phyloP scores from a whole-genome alignment of 2,888 invertebrate genomes.

The Limnephilus marmoratus region DNA sequence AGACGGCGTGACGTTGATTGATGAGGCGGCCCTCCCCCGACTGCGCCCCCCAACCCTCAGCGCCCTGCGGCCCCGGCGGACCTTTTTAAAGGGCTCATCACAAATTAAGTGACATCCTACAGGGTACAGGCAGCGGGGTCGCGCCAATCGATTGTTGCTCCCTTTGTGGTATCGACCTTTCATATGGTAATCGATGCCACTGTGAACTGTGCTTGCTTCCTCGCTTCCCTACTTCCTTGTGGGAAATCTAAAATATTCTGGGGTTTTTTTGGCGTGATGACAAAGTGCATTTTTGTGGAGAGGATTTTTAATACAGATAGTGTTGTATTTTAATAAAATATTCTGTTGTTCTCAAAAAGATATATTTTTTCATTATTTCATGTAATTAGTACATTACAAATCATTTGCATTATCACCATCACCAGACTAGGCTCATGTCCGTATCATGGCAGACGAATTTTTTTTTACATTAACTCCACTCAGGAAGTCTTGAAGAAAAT shows the following conservation, averaged over 20 bases:
- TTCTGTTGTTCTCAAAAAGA: background rate
- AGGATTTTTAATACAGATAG: background rate
- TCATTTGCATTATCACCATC: too few relatives aligned
- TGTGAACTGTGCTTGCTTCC: background rate
- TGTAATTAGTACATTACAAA: too few relatives aligned
- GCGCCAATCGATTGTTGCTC: constrained; percentile 58
- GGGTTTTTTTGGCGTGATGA: background rate
- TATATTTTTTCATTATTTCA: too few relatives aligned
- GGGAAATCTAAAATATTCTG: background rate
- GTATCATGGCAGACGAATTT: too few relatives aligned
- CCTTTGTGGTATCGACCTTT: constrained; percentile 58
- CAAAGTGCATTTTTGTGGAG: constrained; percentile 31
- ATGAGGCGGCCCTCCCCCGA: constrained; percentile 51
- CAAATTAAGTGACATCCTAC: constrained; percentile 61
- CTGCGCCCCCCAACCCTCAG: constrained; percentile 7
- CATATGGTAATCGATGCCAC: constrained; percentile 61
- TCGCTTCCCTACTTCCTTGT: background rate
- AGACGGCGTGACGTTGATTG: constrained; percentile 64
- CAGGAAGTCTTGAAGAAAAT: too few relatives aligned
- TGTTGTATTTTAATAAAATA: background rate
- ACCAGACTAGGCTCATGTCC: too few relatives aligned
- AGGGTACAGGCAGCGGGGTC: constrained; percentile 48
- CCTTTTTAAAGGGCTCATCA: constrained; percentile 52
- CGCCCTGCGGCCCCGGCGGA: background rate
- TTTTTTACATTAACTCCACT: too few relatives aligned